Percentiles rank a stretch among this genome's conserved stretches.
phyloP scores from a whole-genome alignment of 2,888 invertebrate genomes.

The Syrphus vitripennis region DNA sequence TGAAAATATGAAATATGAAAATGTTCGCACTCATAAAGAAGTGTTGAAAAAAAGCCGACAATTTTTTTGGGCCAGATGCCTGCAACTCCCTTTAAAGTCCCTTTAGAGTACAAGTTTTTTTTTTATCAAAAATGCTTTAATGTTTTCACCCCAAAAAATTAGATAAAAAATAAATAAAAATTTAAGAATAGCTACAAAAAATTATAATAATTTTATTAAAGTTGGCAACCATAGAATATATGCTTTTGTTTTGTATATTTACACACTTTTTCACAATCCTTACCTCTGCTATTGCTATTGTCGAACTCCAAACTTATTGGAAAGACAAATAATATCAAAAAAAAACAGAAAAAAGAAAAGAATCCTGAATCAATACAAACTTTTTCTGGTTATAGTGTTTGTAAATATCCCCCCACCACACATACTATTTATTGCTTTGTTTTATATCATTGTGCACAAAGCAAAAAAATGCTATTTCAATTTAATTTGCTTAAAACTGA shows the following conservation, averaged over 20 bases:
- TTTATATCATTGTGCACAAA: background rate
- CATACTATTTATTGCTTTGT: background rate
- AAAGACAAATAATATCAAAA: slow-evolving; percentile 36
- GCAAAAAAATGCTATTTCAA: background rate
- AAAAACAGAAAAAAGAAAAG: background rate
- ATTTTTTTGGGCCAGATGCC: no score
- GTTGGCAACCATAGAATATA: background rate
- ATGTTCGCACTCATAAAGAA: no score
- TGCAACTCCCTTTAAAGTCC: no score
- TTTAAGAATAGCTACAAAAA: background rate
- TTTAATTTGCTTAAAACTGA: slow-evolving; percentile 21
- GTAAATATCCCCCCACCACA: no score
- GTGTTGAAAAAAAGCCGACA: no score
- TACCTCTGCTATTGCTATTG: background rate
- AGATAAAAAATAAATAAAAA: no score
- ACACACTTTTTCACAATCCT: background rate
- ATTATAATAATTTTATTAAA: background rate
- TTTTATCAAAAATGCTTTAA: no score
- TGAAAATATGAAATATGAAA: no score
- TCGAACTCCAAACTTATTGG: slow-evolving; percentile 28
- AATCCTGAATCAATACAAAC: slow-evolving; percentile 51
- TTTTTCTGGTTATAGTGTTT: slow-evolving; percentile 22
- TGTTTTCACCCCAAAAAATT: no score
- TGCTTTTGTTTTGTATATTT: slow-evolving; percentile 29
- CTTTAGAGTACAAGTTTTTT: no score